These are phyloP conservation scores for Decapterus maruadsi DNA, from an alignment of 2,797 vertebrate species.

Conservation along the genomic window DNA sequence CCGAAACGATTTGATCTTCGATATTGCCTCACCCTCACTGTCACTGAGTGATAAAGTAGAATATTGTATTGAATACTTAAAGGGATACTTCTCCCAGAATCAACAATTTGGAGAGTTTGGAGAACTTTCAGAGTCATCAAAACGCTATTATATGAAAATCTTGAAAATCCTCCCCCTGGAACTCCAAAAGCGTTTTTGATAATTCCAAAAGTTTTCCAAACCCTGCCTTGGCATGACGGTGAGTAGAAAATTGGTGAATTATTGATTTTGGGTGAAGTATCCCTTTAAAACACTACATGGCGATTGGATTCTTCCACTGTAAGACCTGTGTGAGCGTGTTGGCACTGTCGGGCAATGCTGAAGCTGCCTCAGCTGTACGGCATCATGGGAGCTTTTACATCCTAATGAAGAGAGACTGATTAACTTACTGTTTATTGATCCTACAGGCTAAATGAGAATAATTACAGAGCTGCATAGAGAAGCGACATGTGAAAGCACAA, in stretches of 20 bases:
- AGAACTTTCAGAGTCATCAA: no score
- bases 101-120: no score
- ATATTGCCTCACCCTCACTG: no score
- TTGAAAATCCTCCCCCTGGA: no score
- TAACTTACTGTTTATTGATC: conserved; percentile 44
- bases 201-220: no score
- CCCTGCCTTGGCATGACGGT: no score
- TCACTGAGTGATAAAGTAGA: not conserved
- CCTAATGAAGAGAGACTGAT: conserved; percentile 23
- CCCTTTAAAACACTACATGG: not conserved
- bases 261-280: no score
- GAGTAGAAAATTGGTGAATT: no score
- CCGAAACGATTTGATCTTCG: not conserved
- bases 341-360: not conserved
- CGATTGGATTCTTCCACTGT: not conserved
- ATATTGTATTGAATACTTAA: not conserved
- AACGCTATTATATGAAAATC: no score
- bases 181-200: no score
- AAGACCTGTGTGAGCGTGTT: not conserved
- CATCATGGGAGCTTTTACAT: conserved; percentile 12
- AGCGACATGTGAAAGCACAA: not conserved
- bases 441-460: not conserved
- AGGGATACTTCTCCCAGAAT: no score
- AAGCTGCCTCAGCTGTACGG: conserved; percentile 1
- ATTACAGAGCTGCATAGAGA: not conserved